Evolutionary conservation across 2,888 invertebrate species (phyloP), one percentile per base, ranked within the genome.

Genomic region (Timandra comae): DNA sequence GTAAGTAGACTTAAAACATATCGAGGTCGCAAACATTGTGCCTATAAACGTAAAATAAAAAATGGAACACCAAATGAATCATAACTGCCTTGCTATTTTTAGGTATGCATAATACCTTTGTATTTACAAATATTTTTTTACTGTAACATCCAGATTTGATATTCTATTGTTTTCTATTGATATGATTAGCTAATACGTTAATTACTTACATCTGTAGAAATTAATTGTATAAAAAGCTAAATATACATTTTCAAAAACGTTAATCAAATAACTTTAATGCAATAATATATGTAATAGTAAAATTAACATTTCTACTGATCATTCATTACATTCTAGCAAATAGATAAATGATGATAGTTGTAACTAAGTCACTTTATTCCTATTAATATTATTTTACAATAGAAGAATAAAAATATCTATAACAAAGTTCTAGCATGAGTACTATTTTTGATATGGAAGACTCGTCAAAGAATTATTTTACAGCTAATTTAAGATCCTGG

Each of bases 381-480:
- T 16, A 16, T 16, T 16, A 16, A 16, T 16, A 36, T 27, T 31
- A 27, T 32, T 30, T 33, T 20, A 25, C 21, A 33, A 22, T 21
- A 30, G 36, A 43, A 35, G 32, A 41, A 33, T 41, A 33, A 29
- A 35, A 35, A 30, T 45, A 46, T 38, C 43, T 63, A 65, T 66
- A 56, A 63, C 65, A 24, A 9, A 68, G 64, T 63, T 66, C 69
- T 77, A 81, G 74, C 70, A 68, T 74, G 69, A 71, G 60, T 63
- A 63, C 78, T 81, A 79, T 81, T 76, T 77, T 79, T 77, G 85
- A 86, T 86, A 86, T 86, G 86, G 86, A 86, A 86, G 86, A 86
- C 79, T 71, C 67, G 66, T 73, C 62, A 69, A 72, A 60, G 66
- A 71, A 76, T 71, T 66, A n/a, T 56, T 51, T 58, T 68, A 64